phyloP scores from a whole-genome alignment of 2,113 vertebrate genomes.

The Chitala chitala region DNA sequence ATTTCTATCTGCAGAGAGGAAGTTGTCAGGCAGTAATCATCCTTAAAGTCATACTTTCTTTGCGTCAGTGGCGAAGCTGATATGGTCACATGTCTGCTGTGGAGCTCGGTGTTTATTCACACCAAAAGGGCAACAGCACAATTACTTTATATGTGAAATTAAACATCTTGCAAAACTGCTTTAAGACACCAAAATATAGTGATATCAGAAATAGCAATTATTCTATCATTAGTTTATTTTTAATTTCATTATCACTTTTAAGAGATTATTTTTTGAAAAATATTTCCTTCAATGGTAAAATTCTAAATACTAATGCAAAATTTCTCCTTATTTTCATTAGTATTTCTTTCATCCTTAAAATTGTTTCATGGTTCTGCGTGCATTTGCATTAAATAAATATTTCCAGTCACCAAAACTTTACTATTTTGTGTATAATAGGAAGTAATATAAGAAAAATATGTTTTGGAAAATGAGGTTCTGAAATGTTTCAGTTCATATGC shows the following conservation, averaged over 20 bases:
- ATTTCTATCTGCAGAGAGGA: slow-evolving; percentile 6
- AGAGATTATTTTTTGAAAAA: neutral
- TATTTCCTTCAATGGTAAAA: neutral
- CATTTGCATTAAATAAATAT: slow-evolving; percentile 16
- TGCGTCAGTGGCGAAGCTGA: neutral
- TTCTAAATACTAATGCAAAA: neutral
- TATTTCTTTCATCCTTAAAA: slow-evolving; percentile 6
- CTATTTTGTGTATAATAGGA: neutral
- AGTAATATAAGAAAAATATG: neutral
- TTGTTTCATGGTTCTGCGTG: neutral
- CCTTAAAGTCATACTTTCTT: neutral
- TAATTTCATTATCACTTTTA: slow-evolving; percentile 7
- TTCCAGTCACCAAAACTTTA: neutral
- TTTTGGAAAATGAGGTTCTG: too few species aligned
- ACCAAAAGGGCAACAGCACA: slow-evolving; percentile 12
- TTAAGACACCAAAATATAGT: too few species aligned
- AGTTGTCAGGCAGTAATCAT: neutral
- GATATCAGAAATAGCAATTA: too few species aligned
- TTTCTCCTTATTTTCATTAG: neutral
- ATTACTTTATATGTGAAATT: neutral
- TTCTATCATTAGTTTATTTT: too few species aligned
- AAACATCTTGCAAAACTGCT: neutral
- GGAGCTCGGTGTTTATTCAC: neutral
- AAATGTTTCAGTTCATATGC: neutral
- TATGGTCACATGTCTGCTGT: neutral